These are phyloP conservation scores for Typhlichthys eigenmanni DNA, from an alignment of 2,797 vertebrate genomes.

Conservation along the genomic window DNA sequence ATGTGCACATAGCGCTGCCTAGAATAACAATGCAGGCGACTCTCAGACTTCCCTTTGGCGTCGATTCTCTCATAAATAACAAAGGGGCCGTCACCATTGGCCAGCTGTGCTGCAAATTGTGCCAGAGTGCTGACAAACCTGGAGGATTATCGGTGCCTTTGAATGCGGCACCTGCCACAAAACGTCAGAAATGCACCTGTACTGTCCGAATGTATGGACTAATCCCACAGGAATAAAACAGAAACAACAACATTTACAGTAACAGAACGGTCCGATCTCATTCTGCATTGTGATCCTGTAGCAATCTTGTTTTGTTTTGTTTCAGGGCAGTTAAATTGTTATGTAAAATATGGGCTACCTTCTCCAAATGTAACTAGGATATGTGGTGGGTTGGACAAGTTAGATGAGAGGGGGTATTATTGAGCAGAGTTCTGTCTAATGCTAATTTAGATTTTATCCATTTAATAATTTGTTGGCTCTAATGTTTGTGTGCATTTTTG, in stretches of 20 bases:
- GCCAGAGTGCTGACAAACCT: neutral
- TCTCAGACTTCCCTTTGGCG: conserved; percentile 44
- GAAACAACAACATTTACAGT: neutral
- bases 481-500: too few species aligned
- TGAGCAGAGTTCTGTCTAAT: too few species aligned
- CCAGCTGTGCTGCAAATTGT: conserved; percentile 6
- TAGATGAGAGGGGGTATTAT: too few species aligned
- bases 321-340: too few species aligned
- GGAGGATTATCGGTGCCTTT: conserved; percentile 2
- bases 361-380: conserved; percentile 35
- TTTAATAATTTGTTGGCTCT: too few species aligned
- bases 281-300: too few species aligned
- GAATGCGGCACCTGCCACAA: conserved; percentile 3
- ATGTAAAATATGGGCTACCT: conserved; percentile 76
- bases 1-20: conserved; percentile 8
- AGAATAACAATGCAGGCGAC: conserved; percentile 51
- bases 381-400: too few species aligned
- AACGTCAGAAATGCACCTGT: too few species aligned
- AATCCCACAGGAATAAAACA: neutral
- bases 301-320: too few species aligned
- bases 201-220: neutral
- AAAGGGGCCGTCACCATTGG: conserved; percentile 26
- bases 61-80: conserved; percentile 57
- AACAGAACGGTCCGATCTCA: too few species aligned
- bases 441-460: too few species aligned